Conservation (phyloP, 2,888 invertebrate species). For the Bugula neritina region DNA sequence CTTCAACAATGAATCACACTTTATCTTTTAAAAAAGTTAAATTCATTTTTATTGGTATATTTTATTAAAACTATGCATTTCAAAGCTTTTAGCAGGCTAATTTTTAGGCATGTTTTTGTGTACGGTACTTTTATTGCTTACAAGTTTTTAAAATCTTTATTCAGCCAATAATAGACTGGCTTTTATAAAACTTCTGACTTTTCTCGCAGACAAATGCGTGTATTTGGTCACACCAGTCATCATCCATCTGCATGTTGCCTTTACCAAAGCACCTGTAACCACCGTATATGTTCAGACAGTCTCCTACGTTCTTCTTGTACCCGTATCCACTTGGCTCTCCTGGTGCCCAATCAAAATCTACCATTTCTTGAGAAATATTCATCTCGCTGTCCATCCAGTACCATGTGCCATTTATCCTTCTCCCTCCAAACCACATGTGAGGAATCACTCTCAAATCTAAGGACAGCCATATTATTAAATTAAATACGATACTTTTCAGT, state of each 20-base stretch:
- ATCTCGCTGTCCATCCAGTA: not conserved
- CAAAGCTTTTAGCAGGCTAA: too few relatives aligned
- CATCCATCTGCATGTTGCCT: constrained; percentile 5
- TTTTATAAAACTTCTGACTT: constrained; percentile 6
- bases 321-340: constrained; percentile 17
- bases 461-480: too few relatives aligned
- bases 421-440: constrained; percentile 15
- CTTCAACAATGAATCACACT: too few relatives aligned
- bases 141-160: too few relatives aligned
- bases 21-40: too few relatives aligned
- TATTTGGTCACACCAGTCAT: constrained; percentile 8
- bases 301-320: constrained; percentile 3
- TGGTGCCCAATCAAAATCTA: constrained; percentile 14
- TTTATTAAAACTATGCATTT: too few relatives aligned
- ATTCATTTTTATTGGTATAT: too few relatives aligned
- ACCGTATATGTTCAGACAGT: constrained; percentile 6
- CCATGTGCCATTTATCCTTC: constrained; percentile 4
- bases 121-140: too few relatives aligned
- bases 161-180: not conserved
- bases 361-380: not conserved
- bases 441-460: not conserved
- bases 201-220: constrained; percentile 4
- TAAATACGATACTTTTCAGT: too few relatives aligned
- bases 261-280: constrained; percentile 7
- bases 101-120: too few relatives aligned